phyloP scores from a whole-genome alignment of 2,797 vertebrate genomes.

The Chaetodon trifasciatus region DNA sequence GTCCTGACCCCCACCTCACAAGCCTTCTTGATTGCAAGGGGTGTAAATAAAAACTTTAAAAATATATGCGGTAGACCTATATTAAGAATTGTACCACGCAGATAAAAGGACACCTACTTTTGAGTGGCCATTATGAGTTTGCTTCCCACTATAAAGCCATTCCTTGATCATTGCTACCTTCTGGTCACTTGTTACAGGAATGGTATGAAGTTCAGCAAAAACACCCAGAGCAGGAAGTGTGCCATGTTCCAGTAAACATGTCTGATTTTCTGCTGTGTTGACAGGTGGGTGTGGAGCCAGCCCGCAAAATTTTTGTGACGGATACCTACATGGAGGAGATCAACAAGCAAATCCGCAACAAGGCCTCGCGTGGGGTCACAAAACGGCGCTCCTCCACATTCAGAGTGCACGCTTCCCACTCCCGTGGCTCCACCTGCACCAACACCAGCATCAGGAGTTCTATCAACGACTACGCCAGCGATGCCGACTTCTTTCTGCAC shows the following conservation, averaged over 20 bases:
- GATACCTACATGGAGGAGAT: conserved; percentile 85
- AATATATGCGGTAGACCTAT: no score
- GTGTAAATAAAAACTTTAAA: no score
- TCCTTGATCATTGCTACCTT: no score
- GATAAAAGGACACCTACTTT: no score
- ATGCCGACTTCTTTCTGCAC: conserved; percentile 84
- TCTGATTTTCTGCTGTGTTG: not conserved
- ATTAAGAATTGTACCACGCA: no score
- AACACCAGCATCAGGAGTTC: conserved; percentile 32
- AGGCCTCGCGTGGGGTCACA: conserved; percentile 77
- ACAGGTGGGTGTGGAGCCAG: conserved; percentile 81
- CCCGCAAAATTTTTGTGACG: conserved; percentile 82
- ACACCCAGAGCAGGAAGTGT: not conserved
- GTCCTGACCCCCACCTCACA: no score
- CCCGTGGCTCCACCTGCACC: conserved; percentile 63
- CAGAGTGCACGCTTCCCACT: conserved; percentile 72
- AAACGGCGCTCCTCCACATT: conserved; percentile 81
- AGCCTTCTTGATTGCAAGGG: no score
- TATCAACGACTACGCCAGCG: conserved; percentile 66
- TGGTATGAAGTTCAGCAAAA: no score
- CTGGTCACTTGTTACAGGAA: no score
- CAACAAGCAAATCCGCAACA: conserved; percentile 85
- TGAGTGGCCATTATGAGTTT: no score
- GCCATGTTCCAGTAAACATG: not conserved
- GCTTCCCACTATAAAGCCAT: no score